Base-by-base conservation (phyloP, 2,113 vertebrate species). In the Lamprotornis superbus region DNA sequence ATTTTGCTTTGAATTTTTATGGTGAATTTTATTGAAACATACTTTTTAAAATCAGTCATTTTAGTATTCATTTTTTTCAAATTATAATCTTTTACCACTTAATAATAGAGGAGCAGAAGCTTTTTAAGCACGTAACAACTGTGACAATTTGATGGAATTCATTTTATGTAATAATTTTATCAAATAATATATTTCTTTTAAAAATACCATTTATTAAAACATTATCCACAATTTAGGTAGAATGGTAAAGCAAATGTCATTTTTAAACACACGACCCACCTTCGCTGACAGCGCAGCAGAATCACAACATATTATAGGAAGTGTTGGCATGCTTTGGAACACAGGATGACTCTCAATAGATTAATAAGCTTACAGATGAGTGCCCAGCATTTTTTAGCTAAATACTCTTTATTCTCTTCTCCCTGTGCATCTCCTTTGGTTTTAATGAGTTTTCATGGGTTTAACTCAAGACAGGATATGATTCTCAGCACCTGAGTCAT, bases 51-150 rank as follows among this genome's bases (percentile, higher is more conserved):
- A 89, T 97, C 93, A 96, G 75, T 97, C 93, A 95, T 96, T 97
- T 98, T 94, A 97, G 31, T 96, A 97, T 96, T 81, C 79, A 90
- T 46, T 97, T 98, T 98, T 98, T 95, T 97, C 96, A 97, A 98
- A 97, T 97, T 97, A 98, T 97, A 97, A 98, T 98, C 93, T 96
- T 97, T 98, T 97, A 97, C 97, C 91, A 97, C 94, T 97, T 98
- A 98, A 97, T 97, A 97, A 97, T 95, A 98, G 95, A 97, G 94
- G 57, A 97, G 96, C 88, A 94, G 87, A 97, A 97, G 84, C 85
- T 94, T 97, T 98, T 97, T 97, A 98, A 98, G 94, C 89, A 91
- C 52, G 59, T 97, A 97, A 97, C 96, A 97, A 96, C 39, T 70
- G 94, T 98, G 97, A 97, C 96, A 98, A 97, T 97, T 98, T 97